Percentiles rank a stretch among this genome's conserved stretches.
These are phyloP conservation scores for Elanus axillaris DNA, from an alignment of 2,113 vertebrate genomes.

Conservation along the genomic window DNA sequence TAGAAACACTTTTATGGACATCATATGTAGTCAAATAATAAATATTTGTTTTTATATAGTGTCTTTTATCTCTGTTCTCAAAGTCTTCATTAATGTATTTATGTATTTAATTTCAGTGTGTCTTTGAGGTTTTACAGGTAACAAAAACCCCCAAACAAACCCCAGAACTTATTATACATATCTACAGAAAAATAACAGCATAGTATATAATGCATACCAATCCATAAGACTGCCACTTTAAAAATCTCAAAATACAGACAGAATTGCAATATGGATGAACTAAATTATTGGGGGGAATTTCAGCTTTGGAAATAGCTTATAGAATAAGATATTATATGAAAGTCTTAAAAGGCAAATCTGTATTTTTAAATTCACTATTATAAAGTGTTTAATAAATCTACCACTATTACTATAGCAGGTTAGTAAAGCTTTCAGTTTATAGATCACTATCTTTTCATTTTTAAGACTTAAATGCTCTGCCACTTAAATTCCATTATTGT, in stretches of 20 bases:
- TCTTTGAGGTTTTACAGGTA: background rate
- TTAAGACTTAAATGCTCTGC: background rate
- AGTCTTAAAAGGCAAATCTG: background rate
- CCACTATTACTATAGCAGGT: background rate
- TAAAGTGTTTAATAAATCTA: background rate
- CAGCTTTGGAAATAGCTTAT: background rate
- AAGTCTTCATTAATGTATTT: background rate
- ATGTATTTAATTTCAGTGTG: background rate
- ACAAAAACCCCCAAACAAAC: background rate
- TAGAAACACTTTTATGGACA: background rate
- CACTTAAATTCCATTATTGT: background rate
- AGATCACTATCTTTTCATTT: background rate
- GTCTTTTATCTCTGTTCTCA: background rate
- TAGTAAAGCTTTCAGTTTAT: background rate
- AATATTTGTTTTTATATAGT: background rate
- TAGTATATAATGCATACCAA: background rate
- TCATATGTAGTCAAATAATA: background rate
- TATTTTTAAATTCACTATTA: background rate
- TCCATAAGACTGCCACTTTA: background rate
- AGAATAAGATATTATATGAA: background rate
- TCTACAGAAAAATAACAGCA: background rate
- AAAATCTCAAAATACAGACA: background rate
- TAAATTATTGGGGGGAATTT: background rate
- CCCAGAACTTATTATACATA: background rate
- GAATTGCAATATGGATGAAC: background rate